Conservation (phyloP, 2,797 vertebrate genomes). For the Aplochiton taeniatus region DNA sequence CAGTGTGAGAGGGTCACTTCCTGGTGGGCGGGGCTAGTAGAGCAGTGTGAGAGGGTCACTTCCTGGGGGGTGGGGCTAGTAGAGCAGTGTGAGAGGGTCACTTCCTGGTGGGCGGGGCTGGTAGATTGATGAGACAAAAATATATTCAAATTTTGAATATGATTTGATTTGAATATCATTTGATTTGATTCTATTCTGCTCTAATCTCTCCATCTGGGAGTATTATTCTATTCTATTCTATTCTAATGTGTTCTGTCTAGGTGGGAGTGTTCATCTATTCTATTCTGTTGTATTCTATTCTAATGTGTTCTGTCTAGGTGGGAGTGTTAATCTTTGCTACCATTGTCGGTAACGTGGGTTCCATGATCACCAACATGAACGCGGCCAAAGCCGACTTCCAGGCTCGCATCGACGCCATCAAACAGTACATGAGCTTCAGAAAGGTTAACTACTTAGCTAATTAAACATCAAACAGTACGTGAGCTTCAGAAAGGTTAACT, state of each 20-base stretch:
- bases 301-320: neutral
- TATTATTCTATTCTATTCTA: neutral
- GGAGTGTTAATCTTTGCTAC: slow-evolving; percentile 86
- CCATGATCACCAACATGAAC: slow-evolving; percentile 99
- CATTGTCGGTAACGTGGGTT: slow-evolving; percentile 96
- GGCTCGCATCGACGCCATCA: slow-evolving; percentile 92
- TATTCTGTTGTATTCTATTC: neutral
- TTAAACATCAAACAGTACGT: too few species aligned
- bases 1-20: too few species aligned
- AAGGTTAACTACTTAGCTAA: too few species aligned
- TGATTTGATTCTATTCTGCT: neutral
- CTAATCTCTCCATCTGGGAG: neutral
- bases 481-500: too few species aligned
- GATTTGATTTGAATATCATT: too few species aligned
- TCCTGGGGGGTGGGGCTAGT: too few species aligned
- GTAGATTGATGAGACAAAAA: too few species aligned
- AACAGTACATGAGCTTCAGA: slow-evolving; percentile 94
- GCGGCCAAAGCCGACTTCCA: slow-evolving; percentile 93
- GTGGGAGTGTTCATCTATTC: neutral
- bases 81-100: too few species aligned
- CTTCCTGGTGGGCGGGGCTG: too few species aligned
- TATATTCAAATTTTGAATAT: too few species aligned
- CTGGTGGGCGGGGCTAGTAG: too few species aligned
- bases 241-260: neutral
- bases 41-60: too few species aligned